Evolutionary conservation across 1,140 invertebrate genomes (phyloP).

Genomic region (Pteromalus puparum): DNA sequence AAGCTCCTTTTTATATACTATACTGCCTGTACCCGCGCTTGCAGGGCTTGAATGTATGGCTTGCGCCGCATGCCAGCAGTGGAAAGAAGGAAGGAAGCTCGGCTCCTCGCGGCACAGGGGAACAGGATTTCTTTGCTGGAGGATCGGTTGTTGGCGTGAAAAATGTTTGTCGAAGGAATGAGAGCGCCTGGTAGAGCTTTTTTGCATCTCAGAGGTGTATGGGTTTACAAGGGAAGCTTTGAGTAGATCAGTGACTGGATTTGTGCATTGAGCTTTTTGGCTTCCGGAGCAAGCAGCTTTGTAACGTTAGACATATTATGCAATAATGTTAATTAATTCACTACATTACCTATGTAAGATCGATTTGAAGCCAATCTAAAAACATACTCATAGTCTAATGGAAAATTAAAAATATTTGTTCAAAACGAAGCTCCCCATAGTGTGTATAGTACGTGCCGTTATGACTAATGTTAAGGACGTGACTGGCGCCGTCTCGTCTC

Average conservation of each 20-base stretch:
- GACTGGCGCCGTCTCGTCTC: conserved; percentile 4
- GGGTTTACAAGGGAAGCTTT: not conserved
- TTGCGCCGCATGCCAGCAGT: not conserved
- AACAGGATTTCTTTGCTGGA: conserved; percentile 11
- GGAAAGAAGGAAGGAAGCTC: conserved; percentile 38
- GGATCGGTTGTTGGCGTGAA: not conserved
- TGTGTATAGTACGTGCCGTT: not conserved
- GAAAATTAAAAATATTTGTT: not conserved
- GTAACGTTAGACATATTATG: too few relatives aligned
- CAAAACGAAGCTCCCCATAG: not conserved
- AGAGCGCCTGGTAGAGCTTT: not conserved
- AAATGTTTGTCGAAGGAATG: not conserved
- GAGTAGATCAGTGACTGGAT: not conserved
- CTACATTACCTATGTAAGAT: too few relatives aligned
- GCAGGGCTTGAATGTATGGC: not conserved
- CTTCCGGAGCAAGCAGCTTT: too few relatives aligned
- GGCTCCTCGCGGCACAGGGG: conserved; percentile 23
- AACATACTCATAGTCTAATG: not conserved
- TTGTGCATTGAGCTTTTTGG: not conserved
- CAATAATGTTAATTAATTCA: too few relatives aligned
- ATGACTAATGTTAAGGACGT: not conserved
- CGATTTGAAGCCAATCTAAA: not conserved
- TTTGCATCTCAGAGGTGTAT: not conserved
- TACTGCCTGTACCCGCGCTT: not conserved
- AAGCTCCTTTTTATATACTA: not conserved